These are phyloP conservation scores for Myotis yumanensis DNA, from an alignment of 2,113 vertebrate genomes.

Conservation along the genomic window DNA sequence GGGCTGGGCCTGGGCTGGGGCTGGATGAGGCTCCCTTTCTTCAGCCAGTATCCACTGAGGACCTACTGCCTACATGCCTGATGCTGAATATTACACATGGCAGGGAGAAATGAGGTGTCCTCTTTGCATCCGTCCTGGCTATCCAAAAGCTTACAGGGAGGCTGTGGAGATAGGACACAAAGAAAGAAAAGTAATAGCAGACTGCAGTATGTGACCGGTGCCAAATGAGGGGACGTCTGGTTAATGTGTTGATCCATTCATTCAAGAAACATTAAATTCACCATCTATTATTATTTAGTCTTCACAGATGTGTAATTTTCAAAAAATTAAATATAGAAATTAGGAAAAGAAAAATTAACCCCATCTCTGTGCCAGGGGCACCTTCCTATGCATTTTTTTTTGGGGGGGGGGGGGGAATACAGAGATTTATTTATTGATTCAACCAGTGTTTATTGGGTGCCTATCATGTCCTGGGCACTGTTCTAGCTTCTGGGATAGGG, in stretches of 20 bases:
- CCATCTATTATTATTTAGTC: neutral
- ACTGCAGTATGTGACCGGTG: neutral
- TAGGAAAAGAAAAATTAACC: neutral
- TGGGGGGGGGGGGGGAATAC: neutral
- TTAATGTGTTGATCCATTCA: neutral
- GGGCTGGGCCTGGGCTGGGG: neutral
- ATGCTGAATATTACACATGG: rapidly evolving
- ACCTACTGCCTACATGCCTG: neutral
- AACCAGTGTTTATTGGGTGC: neutral
- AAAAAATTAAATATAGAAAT: neutral
- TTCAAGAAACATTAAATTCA: neutral
- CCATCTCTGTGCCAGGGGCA: neutral
- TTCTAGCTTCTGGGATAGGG: neutral
- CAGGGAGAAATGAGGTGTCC: neutral
- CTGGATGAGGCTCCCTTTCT: neutral
- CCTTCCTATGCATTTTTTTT: neutral
- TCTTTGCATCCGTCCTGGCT: neutral
- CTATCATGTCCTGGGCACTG: neutral
- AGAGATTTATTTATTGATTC: neutral
- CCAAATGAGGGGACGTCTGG: neutral
- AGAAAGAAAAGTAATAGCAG: neutral
- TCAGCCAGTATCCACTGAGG: rapidly evolving
- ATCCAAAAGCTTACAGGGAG: neutral
- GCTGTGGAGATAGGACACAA: neutral
- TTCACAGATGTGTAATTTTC: neutral